Evolutionary conservation across 1,140 invertebrate species (phyloP), one percentile per base, ranked within the genome.

Genomic region (Philaenus spumarius): DNA sequence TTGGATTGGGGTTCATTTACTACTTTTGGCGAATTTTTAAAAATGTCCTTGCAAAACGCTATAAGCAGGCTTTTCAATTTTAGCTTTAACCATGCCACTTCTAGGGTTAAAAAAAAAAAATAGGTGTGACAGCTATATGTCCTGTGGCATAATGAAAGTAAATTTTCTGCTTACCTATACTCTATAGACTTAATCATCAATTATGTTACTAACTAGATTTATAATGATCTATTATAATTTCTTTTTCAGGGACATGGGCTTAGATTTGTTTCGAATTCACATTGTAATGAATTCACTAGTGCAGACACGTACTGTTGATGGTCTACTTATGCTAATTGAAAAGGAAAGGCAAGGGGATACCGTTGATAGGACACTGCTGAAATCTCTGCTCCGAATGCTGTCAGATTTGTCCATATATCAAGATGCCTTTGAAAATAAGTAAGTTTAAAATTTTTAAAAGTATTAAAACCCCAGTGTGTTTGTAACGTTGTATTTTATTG

Each of bases 381-480:
- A 98, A 73, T 97, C 90, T 62, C 76, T 99, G 15, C 79, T 99
- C 19, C 78, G 96, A 66, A 99, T 99, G 96, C 79, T 99, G 17
- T 95, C 93, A 45, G 96, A 98, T 77, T 75, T 99, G 56, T 90
- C 97, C 78, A 97, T 99, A 61, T 99, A 99, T 72, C 85, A 92
- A 69, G 87, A 90, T 65, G 89, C 92, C 5, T 98, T 98, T 77
- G 95, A 98, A 78, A 82, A 85, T 53, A 93, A 92, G 81, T 86
- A 75, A 67, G 67, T 60, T 48, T 12, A 19, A 39, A 15, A 45
- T 15, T 45, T 6, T 45, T 45, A 45, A 6, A 45, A n/a, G 42
- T 20, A 15, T 45, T 9, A 6, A 17, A 15, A n/a, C n/a, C n/a
- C n/a, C n/a, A 14, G 6, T 35, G 34, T 35, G 34, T 6, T 14